A percentile compares a stretch with the other conserved stretches of the same genome.
phyloP scores from a whole-genome alignment of 2,113 vertebrate species.

The Chamaetylas fuelleborni region DNA sequence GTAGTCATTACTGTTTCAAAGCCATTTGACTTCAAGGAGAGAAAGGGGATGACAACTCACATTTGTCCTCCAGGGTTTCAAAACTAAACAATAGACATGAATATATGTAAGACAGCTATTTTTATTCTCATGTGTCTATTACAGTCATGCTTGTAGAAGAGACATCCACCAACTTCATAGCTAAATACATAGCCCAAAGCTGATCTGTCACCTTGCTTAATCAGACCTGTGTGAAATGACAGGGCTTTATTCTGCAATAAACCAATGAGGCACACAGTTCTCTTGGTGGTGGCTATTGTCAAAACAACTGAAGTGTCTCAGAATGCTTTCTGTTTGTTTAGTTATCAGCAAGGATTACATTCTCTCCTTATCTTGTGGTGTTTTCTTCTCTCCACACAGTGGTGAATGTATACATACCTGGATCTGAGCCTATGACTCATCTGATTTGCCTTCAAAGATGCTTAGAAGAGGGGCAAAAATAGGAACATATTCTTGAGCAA shows the following conservation, averaged over 20 bases:
- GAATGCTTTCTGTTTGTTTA: neutral
- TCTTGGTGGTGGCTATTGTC: neutral
- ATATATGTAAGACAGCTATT: slow-evolving; percentile 1
- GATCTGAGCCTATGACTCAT: neutral
- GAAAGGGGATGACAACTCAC: neutral
- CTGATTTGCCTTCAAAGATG: neutral
- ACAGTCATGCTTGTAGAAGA: neutral
- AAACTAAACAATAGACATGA: neutral
- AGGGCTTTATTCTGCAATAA: neutral
- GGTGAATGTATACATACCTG: neutral
- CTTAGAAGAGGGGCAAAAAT: neutral
- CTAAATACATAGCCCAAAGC: neutral
- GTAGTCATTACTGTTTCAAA: neutral
- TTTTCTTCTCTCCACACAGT: neutral
- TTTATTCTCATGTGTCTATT: neutral
- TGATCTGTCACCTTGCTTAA: neutral
- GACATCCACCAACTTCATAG: neutral
- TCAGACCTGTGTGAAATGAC: neutral
- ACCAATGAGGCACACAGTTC: neutral
- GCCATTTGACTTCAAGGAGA: neutral
- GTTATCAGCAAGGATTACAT: neutral
- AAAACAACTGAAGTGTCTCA: neutral
- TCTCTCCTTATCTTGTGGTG: neutral
- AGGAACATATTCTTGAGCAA: neutral
- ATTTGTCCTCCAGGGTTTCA: neutral